A percentile compares a stretch with the other conserved stretches of the same genome.
phyloP scores from a whole-genome alignment of 1,140 invertebrate genomes.

The Diorhabda sublineata region DNA sequence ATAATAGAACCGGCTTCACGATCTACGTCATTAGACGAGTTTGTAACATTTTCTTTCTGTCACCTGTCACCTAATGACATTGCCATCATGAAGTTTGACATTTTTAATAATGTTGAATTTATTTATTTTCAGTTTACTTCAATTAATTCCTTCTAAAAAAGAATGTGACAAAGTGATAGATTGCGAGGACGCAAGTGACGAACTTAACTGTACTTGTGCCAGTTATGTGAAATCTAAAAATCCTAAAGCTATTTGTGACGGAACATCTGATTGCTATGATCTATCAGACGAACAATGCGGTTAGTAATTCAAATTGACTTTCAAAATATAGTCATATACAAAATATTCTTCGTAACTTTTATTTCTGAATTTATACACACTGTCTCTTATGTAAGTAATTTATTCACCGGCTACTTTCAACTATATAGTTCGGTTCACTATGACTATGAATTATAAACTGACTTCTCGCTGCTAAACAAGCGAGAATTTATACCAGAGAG shows the following conservation, averaged over 20 bases:
- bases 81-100: too few relatives aligned
- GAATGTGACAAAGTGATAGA: conserved; percentile 68
- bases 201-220: conserved; percentile 66
- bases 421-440: background rate
- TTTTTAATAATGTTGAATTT: background rate
- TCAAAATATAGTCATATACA: too few relatives aligned
- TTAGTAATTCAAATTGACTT: conserved; percentile 25
- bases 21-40: too few relatives aligned
- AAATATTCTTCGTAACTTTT: background rate
- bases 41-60: too few relatives aligned
- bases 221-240: conserved; percentile 59
- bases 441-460: background rate
- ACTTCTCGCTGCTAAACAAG: too few relatives aligned
- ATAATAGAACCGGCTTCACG: too few relatives aligned
- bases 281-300: conserved; percentile 56
- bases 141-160: conserved; percentile 56
- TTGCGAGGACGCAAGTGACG: conserved; percentile 80
- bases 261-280: conserved; percentile 71
- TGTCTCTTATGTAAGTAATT: background rate
- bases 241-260: conserved; percentile 67
- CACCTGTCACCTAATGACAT: too few relatives aligned
- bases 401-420: background rate
- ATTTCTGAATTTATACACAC: background rate
- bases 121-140: conserved; percentile 54
- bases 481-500: too few relatives aligned